Evolutionary conservation across 2,888 invertebrate genomes (phyloP), one percentile per base, ranked within the genome.

Genomic region (Orchesellides sinensis): DNA sequence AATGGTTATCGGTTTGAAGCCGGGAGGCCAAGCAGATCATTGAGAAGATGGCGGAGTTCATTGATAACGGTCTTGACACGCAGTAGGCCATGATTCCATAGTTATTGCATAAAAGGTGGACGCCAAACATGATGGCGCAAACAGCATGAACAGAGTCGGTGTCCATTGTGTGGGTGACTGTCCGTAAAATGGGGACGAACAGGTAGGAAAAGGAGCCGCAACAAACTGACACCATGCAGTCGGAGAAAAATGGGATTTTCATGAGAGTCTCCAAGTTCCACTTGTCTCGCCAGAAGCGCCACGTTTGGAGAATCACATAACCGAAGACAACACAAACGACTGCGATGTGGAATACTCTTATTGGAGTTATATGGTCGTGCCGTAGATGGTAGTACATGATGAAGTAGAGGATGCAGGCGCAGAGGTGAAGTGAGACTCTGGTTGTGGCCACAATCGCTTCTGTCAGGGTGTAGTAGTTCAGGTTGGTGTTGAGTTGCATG

Each of bases 111-210:
- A 96, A 92, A 83, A 99, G 91, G 91, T 99, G 98, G 0, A 96
- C 90, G 0, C 96, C 89, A 91, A 98, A 93, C 93, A 98, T 96
- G 14, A 96, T 92, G 21, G 95, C 94, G 0, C 98, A 94, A 93
- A 95, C 96, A 0, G 97, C 96, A 89, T 97, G 98, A 89, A 99
- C 98, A 0, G 99, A 98, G 89, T 99, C 98, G 0, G 98, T 98
- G 89, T 98, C 98, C 1, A 99, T 96, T 0, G 98, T 97, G 89
- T 97, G 96, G 0, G 99, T 99, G 66, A 99, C 91, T 0, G 98
- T 98, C 90, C 98, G 35, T 98, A 90, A 19, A 98, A 93, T 0
- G 98, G 99, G 81, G 5, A 63, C 66, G 45, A 81, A 79, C 6
- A 84, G 81, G 47, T 83, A 74, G 0, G 75, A 72, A 29, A 72